Conservation (phyloP, 1,140 invertebrate genomes). For the Copidosoma floridanum region DNA sequence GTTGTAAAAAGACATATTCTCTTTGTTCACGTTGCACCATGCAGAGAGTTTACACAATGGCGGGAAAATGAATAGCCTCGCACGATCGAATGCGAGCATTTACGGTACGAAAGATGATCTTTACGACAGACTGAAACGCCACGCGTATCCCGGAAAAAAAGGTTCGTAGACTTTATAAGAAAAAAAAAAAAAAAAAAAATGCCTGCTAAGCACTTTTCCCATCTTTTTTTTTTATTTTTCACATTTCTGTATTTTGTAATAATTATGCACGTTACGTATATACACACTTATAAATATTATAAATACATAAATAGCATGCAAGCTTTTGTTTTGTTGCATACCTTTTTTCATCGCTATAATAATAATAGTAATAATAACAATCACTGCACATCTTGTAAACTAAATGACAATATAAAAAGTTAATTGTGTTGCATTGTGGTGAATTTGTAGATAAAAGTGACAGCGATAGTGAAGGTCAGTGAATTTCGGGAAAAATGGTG, state of each 20-base stretch:
- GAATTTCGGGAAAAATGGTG: constrained; percentile 44
- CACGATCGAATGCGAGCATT: constrained; percentile 87
- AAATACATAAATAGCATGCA: constrained; percentile 10
- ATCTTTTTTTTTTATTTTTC: background rate
- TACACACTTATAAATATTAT: background rate
- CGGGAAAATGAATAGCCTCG: constrained; percentile 85
- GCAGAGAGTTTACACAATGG: constrained; percentile 78
- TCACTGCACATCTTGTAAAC: constrained; percentile 14
- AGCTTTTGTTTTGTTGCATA: background rate
- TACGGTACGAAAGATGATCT: constrained; percentile 95
- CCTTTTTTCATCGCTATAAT: background rate
- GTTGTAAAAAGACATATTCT: constrained; percentile 21
- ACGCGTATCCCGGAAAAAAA: constrained; percentile 95
- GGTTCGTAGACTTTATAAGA: no score
- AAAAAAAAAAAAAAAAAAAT: constrained; percentile 20
- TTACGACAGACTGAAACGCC: constrained; percentile 91
- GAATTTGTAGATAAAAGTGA: constrained; percentile 76
- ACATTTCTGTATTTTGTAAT: background rate
- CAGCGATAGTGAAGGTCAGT: constrained; percentile 88
- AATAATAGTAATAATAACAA: background rate
- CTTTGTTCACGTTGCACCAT: constrained; percentile 34
- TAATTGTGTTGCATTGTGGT: constrained; percentile 28
- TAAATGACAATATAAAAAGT: constrained; percentile 20
- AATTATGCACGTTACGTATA: constrained; percentile 10
- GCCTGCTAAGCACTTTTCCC: constrained; percentile 13